phyloP scores from a whole-genome alignment of 2,797 vertebrate species.

The Spizella passerina region DNA sequence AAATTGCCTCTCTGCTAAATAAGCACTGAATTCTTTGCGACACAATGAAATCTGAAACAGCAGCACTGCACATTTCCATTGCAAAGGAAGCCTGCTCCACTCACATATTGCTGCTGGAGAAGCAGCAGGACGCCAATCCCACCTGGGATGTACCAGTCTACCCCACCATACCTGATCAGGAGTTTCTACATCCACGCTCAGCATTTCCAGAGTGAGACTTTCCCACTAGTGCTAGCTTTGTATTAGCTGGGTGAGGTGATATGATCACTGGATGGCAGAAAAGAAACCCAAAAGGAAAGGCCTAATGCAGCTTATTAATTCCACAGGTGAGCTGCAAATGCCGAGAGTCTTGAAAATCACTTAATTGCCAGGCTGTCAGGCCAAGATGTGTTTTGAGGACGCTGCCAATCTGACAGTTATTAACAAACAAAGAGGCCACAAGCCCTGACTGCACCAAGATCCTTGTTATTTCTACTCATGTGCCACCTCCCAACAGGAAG shows the following conservation, averaged over 20 bases:
- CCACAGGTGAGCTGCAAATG: constrained; percentile 6
- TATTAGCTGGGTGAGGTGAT: neutral
- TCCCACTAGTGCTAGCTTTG: neutral
- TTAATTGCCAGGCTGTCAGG: constrained; percentile 25
- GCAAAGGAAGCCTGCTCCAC: neutral
- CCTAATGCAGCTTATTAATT: constrained; percentile 32
- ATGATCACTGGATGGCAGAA: neutral
- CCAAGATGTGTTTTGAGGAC: constrained; percentile 25
- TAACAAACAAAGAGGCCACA: constrained; percentile 74
- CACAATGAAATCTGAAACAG: neutral
- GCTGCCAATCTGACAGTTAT: constrained; percentile 57
- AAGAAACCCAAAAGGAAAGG: neutral
- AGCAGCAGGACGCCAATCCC: neutral
- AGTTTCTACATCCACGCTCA: neutral
- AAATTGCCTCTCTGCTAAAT: neutral
- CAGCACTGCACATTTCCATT: neutral
- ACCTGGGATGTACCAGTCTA: neutral
- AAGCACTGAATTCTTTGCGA: neutral
- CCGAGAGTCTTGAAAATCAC: constrained; percentile 8
- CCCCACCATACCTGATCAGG: neutral
- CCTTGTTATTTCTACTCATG: constrained; percentile 73
- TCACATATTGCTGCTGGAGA: rapidly evolving
- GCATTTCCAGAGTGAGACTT: neutral
- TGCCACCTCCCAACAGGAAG: constrained; percentile 87
- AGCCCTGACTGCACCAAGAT: constrained; percentile 73